These are phyloP conservation scores for Carabus problematicus DNA, from an alignment of 2,888 invertebrate species.

Conservation along the genomic window DNA sequence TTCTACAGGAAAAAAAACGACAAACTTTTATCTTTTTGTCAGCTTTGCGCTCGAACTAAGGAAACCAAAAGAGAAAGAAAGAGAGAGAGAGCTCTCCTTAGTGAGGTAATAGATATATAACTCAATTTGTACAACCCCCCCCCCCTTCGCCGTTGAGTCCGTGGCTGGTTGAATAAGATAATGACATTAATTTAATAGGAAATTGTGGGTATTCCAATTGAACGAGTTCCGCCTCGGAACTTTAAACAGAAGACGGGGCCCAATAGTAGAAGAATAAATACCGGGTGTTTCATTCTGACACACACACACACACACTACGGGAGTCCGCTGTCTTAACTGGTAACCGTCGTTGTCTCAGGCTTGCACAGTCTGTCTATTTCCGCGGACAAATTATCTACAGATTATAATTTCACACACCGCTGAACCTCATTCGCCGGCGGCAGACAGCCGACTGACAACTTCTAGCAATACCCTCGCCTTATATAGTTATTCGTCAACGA, in stretches of 20 bases:
- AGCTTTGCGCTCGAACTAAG: no score
- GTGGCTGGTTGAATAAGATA: constrained; percentile 29
- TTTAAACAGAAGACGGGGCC: constrained; percentile 42
- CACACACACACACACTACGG: constrained; percentile 35
- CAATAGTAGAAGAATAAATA: no score
- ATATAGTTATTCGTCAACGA: constrained; percentile 2
- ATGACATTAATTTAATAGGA: constrained; percentile 42
- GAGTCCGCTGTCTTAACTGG: no score
- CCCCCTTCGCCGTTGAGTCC: no score
- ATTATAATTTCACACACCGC: constrained; percentile 41
- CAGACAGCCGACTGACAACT: constrained; percentile 1
- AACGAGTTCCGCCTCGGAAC: constrained; percentile 34
- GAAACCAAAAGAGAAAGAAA: no score
- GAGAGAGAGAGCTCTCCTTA: not conserved
- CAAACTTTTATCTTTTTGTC: no score
- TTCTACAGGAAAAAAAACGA: constrained; percentile 11
- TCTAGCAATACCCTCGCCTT: no score
- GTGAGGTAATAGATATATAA: constrained; percentile 37
- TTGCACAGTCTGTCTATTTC: no score
- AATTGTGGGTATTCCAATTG: constrained; percentile 39
- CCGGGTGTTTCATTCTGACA: constrained; percentile 35
- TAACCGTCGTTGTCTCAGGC: no score
- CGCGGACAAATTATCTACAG: constrained; percentile 42
- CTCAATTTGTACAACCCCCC: constrained; percentile 37
- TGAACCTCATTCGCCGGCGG: constrained; percentile 17